Percentiles rank a stretch among this genome's conserved stretches.
Evolutionary conservation across 2,888 invertebrate species (phyloP).

Genomic region (Perizoma affinitatum): DNA sequence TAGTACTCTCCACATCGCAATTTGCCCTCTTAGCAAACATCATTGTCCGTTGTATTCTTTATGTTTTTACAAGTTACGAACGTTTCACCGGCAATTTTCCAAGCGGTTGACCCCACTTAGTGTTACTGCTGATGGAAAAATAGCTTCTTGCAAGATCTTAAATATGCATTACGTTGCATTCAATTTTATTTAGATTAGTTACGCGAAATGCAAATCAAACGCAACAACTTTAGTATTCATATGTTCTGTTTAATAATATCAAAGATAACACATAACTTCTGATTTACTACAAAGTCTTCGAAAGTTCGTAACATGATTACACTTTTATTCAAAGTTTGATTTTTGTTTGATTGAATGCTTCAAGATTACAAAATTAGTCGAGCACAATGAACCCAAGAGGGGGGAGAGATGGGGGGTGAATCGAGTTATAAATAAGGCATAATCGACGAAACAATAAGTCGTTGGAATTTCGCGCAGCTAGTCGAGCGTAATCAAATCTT

Average conservation of each 20-base stretch:
- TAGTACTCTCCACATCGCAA: conserved; percentile 4
- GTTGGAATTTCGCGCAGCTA: conserved; percentile 49
- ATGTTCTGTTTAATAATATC: too few species aligned
- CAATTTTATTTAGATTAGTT: conserved; percentile 7
- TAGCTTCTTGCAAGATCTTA: conserved; percentile 13
- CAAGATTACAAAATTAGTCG: conserved; percentile 39
- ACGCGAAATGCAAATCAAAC: background rate
- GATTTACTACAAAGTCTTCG: too few species aligned
- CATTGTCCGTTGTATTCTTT: conserved; percentile 32
- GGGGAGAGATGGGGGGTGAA: conserved; percentile 36
- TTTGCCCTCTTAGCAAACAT: conserved; percentile 34
- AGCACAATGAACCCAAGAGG: conserved; percentile 38
- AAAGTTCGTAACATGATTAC: background rate
- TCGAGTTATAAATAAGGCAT: conserved; percentile 53
- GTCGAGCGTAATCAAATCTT: conserved; percentile 44
- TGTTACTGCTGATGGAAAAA: conserved; percentile 23
- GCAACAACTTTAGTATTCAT: too few species aligned
- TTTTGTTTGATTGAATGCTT: conserved; percentile 34
- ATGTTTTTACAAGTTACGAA: conserved; percentile 46
- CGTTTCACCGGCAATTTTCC: conserved; percentile 46
- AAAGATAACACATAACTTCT: too few species aligned
- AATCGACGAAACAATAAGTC: conserved; percentile 50
- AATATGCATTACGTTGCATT: conserved; percentile 21
- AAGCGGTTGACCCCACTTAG: conserved; percentile 38
- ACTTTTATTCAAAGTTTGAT: conserved; percentile 16